Evolutionary conservation across 2,888 invertebrate genomes (phyloP).

Genomic region (Lithophane ornitopus): DNA sequence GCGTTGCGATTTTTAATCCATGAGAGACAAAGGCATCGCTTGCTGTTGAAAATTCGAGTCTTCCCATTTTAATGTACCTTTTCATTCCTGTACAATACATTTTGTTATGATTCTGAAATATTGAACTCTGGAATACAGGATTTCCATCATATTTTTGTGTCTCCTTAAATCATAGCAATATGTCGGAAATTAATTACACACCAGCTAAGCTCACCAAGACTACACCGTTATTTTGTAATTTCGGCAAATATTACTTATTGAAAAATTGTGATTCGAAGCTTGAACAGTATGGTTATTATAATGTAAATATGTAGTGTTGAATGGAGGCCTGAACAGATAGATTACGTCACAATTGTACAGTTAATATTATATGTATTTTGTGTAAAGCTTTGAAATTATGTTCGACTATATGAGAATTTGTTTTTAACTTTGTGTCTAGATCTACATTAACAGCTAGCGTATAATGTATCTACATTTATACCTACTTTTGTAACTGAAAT

Average conservation of each 20-base stretch:
- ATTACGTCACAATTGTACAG: conserved; percentile 85
- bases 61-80: conserved; percentile 4
- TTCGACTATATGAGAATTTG: conserved; percentile 80
- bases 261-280: conserved; percentile 76
- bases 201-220: conserved; percentile 63
- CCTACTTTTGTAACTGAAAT: conserved; percentile 61
- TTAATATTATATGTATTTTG: conserved; percentile 68
- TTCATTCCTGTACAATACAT: background rate
- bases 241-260: conserved; percentile 83
- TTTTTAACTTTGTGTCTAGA: conserved; percentile 71
- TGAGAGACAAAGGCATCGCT: background rate
- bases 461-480: conserved; percentile 58
- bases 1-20: background rate
- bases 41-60: background rate
- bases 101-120: background rate
- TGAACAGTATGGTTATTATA: conserved; percentile 70
- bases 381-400: conserved; percentile 86
- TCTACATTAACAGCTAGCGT: conserved; percentile 55
- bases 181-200: conserved; percentile 2
- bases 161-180: background rate
- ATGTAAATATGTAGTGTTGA: conserved; percentile 87
- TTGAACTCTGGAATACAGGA: background rate
- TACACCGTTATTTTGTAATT: conserved; percentile 65
- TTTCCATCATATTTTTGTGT: background rate
- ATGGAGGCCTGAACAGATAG: conserved; percentile 84